phyloP scores from a whole-genome alignment of 2,888 invertebrate genomes.

The Galeruca laticollis region DNA sequence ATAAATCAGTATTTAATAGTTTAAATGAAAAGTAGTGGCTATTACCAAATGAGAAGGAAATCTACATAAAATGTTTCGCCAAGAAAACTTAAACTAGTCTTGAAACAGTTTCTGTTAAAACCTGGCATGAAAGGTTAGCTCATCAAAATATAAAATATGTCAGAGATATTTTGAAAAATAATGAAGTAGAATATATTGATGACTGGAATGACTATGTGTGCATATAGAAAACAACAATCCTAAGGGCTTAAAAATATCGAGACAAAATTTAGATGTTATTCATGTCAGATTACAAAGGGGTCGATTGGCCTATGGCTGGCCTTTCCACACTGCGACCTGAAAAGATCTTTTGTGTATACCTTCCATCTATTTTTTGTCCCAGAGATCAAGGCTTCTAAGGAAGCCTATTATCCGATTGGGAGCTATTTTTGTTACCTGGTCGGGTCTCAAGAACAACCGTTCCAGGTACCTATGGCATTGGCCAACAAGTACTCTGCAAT shows the following conservation, averaged over 20 bases:
- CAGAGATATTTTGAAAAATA: neutral
- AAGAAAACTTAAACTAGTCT: neutral
- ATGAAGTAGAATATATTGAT: neutral
- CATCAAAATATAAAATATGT: neutral
- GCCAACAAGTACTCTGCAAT: too few relatives aligned
- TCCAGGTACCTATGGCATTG: too few relatives aligned
- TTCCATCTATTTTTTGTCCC: too few relatives aligned
- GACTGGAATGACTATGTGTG: neutral
- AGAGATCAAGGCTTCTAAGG: too few relatives aligned
- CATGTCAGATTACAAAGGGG: too few relatives aligned
- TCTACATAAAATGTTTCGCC: neutral
- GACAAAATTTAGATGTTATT: neutral
- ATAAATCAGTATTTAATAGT: too few relatives aligned
- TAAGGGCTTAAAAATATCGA: neutral
- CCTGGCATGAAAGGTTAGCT: neutral
- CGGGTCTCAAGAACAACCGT: too few relatives aligned
- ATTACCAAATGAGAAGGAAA: neutral
- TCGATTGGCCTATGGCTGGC: too few relatives aligned
- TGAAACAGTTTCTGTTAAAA: neutral
- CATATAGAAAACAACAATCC: neutral
- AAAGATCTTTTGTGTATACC: too few relatives aligned
- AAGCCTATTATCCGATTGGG: too few relatives aligned
- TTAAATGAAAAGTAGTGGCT: neutral
- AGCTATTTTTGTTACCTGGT: too few relatives aligned
- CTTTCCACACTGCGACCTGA: too few relatives aligned